Evolutionary conservation across 2,888 invertebrate genomes (phyloP), one percentile per base, ranked within the genome.

Genomic region (Siphlonurus alternatus): DNA sequence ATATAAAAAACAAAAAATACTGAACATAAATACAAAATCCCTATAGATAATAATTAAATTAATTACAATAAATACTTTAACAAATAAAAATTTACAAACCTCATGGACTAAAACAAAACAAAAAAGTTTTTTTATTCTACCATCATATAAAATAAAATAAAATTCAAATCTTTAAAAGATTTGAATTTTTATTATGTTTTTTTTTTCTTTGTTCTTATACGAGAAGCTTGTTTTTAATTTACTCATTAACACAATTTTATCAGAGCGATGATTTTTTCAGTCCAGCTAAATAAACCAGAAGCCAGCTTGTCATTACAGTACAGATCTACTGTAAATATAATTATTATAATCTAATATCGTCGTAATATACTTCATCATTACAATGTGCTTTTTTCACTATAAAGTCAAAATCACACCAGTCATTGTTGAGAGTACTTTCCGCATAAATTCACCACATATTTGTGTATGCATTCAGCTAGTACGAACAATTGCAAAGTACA

Each of bases 21-120:
- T 64, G 64, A 61, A 64, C 54, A 61, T 64, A 64, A 64, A 64
- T 64, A 64, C 64, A 53, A 60, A 38, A 38, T 38, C 38, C 38
- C 38, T 38, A 38, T 15, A 10, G 38, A 38, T n/a, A n/a, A n/a
- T n/a, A n/a, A n/a, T n/a, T n/a, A n/a, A n/a, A n/a, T n/a, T 63
- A 53, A 59, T 23, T 23, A 53, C 54, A 64, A 64, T 64, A 64
- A 64, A 64, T 64, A 64, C 61, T 23, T 54, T 22, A 54, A 38
- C 38, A 38, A 38, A 38, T 38, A 38, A 38, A 38, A 15, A 38
- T 10, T 38, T 10, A 38, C 38, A 38, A 38, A 38, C 38, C 38
- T 38, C 38, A 10, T 38, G 5, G 5, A 10, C 7, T 38, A 38
- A 10, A 38, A n/a, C n/a, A n/a, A n/a, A n/a, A n/a, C n/a, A n/a